phyloP scores from a whole-genome alignment of 2,888 invertebrate species.

The Cyclophora punctaria region DNA sequence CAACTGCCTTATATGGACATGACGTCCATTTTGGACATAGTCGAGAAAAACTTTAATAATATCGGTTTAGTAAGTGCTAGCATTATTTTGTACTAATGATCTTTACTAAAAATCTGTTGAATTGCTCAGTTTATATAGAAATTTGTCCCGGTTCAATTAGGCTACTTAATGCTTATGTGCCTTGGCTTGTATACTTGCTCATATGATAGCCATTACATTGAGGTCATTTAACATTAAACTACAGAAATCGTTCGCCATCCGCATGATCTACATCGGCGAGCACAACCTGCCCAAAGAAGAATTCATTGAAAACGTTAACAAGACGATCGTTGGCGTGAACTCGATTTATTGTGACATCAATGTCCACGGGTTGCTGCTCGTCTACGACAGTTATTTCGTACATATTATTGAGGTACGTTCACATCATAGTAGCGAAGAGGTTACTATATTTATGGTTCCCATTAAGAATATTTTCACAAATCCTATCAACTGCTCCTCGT shows the following conservation, averaged over 20 bases:
- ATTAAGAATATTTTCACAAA: no score
- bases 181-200: no score
- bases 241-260: conserved; percentile 64
- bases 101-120: no score
- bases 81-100: no score
- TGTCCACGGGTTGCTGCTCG: conserved; percentile 59
- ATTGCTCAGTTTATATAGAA: no score
- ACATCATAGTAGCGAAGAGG: no score
- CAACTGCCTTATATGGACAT: conserved; percentile 51
- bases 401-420: conserved; percentile 68
- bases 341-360: conserved; percentile 56
- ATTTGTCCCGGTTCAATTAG: no score
- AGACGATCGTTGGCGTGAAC: conserved; percentile 47
- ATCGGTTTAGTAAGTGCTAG: conserved; percentile 42
- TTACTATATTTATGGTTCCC: no score
- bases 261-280: conserved; percentile 65
- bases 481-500: no score
- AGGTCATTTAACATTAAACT: conserved; percentile 16
- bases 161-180: no score
- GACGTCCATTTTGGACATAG: conserved; percentile 49
- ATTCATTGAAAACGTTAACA: conserved; percentile 41
- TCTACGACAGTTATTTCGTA: conserved; percentile 67
- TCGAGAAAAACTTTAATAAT: conserved; percentile 54
- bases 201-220: background rate
- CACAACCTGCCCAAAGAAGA: conserved; percentile 49